Base-by-base conservation (phyloP, 2,113 vertebrate species). In the Sinocyclocheilus rhinocerous region DNA sequence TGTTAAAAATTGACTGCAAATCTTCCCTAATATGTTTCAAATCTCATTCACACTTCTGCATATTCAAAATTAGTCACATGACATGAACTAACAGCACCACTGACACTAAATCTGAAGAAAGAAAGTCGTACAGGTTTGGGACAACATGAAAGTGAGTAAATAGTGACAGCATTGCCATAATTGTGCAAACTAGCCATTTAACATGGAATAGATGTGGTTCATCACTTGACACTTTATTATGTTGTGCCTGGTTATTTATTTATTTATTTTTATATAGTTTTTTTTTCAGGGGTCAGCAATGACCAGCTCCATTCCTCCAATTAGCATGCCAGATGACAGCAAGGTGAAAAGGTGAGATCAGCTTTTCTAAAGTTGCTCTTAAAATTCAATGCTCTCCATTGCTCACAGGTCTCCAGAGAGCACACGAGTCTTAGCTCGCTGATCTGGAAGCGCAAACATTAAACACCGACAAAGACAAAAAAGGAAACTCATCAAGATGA, bases 301-400 rank as follows among this genome's bases (percentile, higher is more conserved):
- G 52, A 48, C 77, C 42, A 70, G 65, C 82, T 81, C 76, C 72
- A 78, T 48, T 84, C 55, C 36, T 52, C 76, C 77, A 85, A 76
- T 81, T 85, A 84, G 57, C 70, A 81, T 79, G 63, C 42, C 65
- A 29, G 26, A 12, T 26, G 50, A 79, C 76, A 77, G 73, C 42
- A 50, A 76, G 73, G 73, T 76, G 73, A 84, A 88, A 63, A 87
- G 85, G 70, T 87, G 81, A 67, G 45, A 16, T 77, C 73, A 67
- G 75, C 57, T 45, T 50, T 61, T 16, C 11, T 36, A 45, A 45
- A 82, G 42, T 67, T 24, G 12, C 15, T 86, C 72, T 63, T 73
- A 85, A 22, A 55, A 70, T 12, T 4, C 75, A 80, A 75, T 26
- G 20, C 76, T 67, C 72, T 59, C 7, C 26, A 52, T 48, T 12